phyloP scores from a whole-genome alignment of 2,797 vertebrate genomes.

The Acipenser ruthenus region DNA sequence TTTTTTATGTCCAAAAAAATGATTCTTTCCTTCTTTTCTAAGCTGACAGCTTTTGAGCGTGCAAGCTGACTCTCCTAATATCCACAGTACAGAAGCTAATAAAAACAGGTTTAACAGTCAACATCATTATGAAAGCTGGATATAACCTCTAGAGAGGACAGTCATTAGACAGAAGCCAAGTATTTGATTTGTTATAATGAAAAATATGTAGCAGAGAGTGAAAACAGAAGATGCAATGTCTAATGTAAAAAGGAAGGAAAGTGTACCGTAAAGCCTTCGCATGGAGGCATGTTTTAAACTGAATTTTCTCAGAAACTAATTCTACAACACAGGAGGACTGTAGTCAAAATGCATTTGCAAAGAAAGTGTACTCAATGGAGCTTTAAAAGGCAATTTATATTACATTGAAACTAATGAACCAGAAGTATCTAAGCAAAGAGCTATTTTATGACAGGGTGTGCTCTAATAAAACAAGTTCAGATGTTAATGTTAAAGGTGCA shows the following conservation, averaged over 20 bases:
- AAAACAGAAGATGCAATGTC: background rate
- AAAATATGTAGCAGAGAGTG: background rate
- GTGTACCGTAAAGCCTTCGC: background rate
- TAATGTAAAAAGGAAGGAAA: background rate
- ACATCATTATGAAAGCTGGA: background rate
- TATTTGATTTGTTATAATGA: background rate
- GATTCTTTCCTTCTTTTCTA: too few relatives aligned
- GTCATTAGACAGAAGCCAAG: background rate
- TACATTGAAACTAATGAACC: background rate
- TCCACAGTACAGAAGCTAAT: too few relatives aligned
- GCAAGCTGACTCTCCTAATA: too few relatives aligned
- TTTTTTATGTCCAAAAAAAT: too few relatives aligned
- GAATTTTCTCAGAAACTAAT: background rate
- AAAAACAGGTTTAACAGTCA: too few relatives aligned
- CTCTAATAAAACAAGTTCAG: too few relatives aligned
- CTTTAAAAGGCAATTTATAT: conserved; percentile 5
- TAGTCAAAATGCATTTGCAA: background rate
- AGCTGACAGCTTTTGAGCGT: too few relatives aligned
- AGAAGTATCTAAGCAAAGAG: background rate
- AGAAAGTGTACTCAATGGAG: conserved; percentile 5
- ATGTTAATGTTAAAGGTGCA: too few relatives aligned
- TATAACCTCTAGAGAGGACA: background rate
- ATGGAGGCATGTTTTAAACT: background rate
- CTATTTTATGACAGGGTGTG: too few relatives aligned
- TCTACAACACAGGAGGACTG: background rate